Base-by-base conservation (phyloP, 2,888 invertebrate genomes). In the Diplazon laetatorius region DNA sequence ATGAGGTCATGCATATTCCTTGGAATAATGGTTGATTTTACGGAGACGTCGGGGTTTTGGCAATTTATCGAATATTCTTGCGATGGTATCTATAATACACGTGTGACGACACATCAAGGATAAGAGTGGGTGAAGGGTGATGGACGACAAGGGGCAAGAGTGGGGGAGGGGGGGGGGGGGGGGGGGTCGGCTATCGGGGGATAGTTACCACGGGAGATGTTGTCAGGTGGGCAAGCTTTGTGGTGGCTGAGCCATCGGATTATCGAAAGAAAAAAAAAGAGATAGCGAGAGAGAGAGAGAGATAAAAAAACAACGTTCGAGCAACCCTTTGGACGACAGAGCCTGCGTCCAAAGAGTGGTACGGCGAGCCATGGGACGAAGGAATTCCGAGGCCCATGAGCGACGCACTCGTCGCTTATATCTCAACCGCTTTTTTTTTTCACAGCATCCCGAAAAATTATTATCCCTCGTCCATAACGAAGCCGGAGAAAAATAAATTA, bases 291-390 rank as follows among this genome's bases (percentile, higher is more conserved):
- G 30, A 6, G 6, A 6, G 30, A 5, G 30, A 6, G 6, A 6
- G 30, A 6, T n/a, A 50, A 39, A 22, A 10, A 12, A 46, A n/a
- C n/a, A n/a, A n/a, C n/a, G n/a, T n/a, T n/a, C n/a, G 10, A 37
- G 35, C 6, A n/a, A 48, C 69, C 30, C 30, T 59, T 70, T 70
- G 69, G 59, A 70, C 10, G 48, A 39, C 22, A 37, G 69, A n/a
- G n/a, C n/a, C n/a, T n/a, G 48, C 59, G 59, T 55, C 20, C 30
- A 25, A 35, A 46, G 57, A 57, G 37, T 46, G 8, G 30, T 30
- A 18, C 48, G 48, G 48, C 48, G 48, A 70, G n/a, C n/a, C n/a
- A n/a, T n/a, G n/a, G n/a, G n/a, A n/a, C n/a, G n/a, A n/a, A n/a
- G 20, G 30, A 20, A 20, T 25, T 12, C 22, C 30, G 30, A 30